Conservation (phyloP, 1,140 invertebrate genomes). For the Hycleus cichorii region DNA sequence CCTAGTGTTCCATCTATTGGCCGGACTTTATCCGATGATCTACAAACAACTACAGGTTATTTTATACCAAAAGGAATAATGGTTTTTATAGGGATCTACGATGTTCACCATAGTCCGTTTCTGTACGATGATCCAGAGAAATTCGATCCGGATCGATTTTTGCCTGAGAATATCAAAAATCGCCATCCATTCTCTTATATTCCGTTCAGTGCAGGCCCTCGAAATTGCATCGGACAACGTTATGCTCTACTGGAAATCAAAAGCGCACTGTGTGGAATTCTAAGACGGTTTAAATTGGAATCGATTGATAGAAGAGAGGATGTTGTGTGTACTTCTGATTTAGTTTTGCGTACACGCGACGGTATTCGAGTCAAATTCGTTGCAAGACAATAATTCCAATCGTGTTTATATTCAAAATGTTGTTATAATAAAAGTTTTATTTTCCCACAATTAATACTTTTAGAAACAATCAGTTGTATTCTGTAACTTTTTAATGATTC, state of each 20-base stretch:
- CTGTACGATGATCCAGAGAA: slow-evolving; percentile 54
- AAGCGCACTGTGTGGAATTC: slow-evolving; percentile 54
- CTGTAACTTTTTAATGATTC: too few relatives aligned
- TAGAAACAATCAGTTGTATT: too few relatives aligned
- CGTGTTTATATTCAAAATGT: too few relatives aligned
- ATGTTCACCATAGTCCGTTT: slow-evolving; percentile 12
- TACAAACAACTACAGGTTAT: slow-evolving; percentile 30
- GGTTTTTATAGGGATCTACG: slow-evolving; percentile 10
- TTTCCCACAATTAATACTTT: too few relatives aligned
- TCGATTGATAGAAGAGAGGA: slow-evolving; percentile 25
- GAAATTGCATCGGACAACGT: slow-evolving; percentile 64
- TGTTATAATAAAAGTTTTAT: too few relatives aligned
- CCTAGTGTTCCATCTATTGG: slow-evolving; percentile 61
- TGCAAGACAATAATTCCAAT: neutral
- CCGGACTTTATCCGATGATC: slow-evolving; percentile 45
- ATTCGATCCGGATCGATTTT: slow-evolving; percentile 63
- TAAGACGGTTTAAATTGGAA: slow-evolving; percentile 53
- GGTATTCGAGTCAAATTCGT: neutral
- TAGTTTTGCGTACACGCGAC: slow-evolving; percentile 1
- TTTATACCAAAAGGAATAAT: slow-evolving; percentile 10
- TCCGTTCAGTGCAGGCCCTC: slow-evolving; percentile 57
- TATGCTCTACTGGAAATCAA: slow-evolving; percentile 73
- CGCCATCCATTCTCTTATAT: slow-evolving; percentile 49
- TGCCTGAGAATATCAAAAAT: slow-evolving; percentile 44
- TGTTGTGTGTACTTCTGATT: slow-evolving; percentile 3